These are phyloP conservation scores for Drosophila nigricruria DNA, from an alignment of 2,888 invertebrate species.

Conservation along the genomic window DNA sequence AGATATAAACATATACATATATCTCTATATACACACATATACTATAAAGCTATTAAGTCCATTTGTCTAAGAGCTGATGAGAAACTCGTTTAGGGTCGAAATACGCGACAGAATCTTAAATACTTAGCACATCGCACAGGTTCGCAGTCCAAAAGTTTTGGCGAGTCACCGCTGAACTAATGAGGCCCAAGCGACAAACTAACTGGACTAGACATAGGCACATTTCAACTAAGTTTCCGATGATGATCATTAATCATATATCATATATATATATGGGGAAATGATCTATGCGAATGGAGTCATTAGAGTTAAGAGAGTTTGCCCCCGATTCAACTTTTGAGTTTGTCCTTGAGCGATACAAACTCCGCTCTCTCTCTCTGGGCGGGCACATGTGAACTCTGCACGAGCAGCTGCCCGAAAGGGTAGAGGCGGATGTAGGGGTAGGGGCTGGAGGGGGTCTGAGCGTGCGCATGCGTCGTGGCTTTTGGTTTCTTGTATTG, in stretches of 20 bases:
- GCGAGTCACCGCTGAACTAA: constrained; percentile 37
- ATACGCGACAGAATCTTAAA: constrained; percentile 33
- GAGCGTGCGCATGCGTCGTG: background rate
- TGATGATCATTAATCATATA: background rate
- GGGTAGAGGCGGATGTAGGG: background rate
- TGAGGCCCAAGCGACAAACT: background rate
- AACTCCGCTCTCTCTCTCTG: background rate
- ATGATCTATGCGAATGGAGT: background rate
- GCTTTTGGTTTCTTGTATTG: constrained; percentile 41
- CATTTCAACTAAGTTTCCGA: background rate
- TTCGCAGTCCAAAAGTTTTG: constrained; percentile 25
- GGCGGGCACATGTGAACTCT: background rate
- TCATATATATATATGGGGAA: background rate
- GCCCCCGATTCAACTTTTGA: background rate
- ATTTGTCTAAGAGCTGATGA: constrained; percentile 31
- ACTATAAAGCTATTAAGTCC: constrained; percentile 42
- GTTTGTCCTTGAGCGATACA: background rate
- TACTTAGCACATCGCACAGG: constrained; percentile 18
- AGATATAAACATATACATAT: background rate
- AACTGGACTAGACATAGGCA: background rate
- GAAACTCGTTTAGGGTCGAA: constrained; percentile 58
- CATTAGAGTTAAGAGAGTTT: background rate
- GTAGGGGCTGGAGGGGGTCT: too few relatives aligned
- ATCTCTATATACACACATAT: background rate
- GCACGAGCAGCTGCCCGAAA: background rate